phyloP scores from a whole-genome alignment of 2,797 vertebrate species.

The Poeciliopsis gracilis region DNA sequence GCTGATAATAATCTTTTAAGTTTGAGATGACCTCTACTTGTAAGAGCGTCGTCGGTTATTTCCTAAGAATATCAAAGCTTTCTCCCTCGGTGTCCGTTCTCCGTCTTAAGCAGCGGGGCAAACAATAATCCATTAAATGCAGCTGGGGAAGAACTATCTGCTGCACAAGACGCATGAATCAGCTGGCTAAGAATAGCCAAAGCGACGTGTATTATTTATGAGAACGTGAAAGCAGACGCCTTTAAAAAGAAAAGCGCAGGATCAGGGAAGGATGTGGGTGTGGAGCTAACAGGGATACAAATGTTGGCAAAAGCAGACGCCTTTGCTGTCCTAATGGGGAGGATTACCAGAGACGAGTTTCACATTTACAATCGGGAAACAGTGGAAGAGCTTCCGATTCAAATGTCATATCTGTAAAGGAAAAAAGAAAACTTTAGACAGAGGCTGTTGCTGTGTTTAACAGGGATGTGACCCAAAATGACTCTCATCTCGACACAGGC shows the following conservation, averaged over 20 bases:
- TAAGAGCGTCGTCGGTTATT: not conserved
- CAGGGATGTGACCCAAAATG: not conserved
- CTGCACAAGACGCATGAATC: constrained; percentile 49
- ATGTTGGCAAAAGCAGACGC: constrained; percentile 6
- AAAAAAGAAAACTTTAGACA: not conserved
- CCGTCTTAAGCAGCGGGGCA: constrained; percentile 7
- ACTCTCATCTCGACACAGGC: not conserved
- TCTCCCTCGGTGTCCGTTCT: not conserved
- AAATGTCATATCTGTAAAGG: not conserved
- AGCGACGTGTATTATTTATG: constrained; percentile 58
- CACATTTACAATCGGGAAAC: not conserved
- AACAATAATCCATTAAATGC: constrained; percentile 28
- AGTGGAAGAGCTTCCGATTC: not conserved
- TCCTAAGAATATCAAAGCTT: not conserved
- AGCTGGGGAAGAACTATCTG: constrained; percentile 25
- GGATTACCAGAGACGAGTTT: not conserved
- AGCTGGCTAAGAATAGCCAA: constrained; percentile 52
- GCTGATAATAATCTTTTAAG: not conserved
- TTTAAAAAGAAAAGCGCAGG: not conserved
- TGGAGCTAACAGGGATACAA: constrained; percentile 7
- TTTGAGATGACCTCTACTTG: not conserved
- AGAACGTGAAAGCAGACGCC: no score
- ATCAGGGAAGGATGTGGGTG: not conserved
- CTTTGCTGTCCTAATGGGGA: constrained; percentile 5
- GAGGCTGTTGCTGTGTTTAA: not conserved